Evolutionary conservation across 30 jellyfish, hydroid and myxozoan species (phyloP).

Genomic region (Mastigias papua): DNA sequence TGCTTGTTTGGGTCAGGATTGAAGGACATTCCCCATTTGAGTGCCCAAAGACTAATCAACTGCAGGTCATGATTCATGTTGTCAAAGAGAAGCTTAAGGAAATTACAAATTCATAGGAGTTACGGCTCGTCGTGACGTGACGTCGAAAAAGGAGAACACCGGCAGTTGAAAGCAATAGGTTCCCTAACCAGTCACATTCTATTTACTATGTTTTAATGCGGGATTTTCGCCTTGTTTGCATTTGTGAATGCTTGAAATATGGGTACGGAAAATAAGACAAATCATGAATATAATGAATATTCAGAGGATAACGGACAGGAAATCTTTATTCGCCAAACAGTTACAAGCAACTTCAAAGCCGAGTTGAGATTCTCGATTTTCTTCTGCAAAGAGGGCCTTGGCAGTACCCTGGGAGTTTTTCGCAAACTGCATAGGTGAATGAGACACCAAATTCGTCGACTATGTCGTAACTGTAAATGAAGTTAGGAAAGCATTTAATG

Average conservation of each 20-base stretch:
- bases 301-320: not conserved
- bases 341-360: conserved; percentile 2
- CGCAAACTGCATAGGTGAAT: conserved; percentile 45
- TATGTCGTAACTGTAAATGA: conserved; percentile 9
- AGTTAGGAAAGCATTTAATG: conserved; percentile 33
- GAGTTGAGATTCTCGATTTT: conserved; percentile 45
- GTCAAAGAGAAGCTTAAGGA: no score
- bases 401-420: conserved; percentile 61
- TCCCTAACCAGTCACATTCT: no score
- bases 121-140: no score
- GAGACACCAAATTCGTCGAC: conserved; percentile 28
- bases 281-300: not conserved
- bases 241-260: no score
- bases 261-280: not conserved
- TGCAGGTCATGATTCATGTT: no score
- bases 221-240: not conserved
- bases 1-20: no score
- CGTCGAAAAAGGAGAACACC: no score
- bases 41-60: no score
- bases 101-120: no score
- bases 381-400: conserved; percentile 37
- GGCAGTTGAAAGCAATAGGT: no score
- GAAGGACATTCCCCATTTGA: no score
- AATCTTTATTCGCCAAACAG: not conserved
- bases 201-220: not conserved